Evolutionary conservation across 1,140 invertebrate genomes (phyloP), one percentile per base, ranked within the genome.

Genomic region (Drosophila neocordata): DNA sequence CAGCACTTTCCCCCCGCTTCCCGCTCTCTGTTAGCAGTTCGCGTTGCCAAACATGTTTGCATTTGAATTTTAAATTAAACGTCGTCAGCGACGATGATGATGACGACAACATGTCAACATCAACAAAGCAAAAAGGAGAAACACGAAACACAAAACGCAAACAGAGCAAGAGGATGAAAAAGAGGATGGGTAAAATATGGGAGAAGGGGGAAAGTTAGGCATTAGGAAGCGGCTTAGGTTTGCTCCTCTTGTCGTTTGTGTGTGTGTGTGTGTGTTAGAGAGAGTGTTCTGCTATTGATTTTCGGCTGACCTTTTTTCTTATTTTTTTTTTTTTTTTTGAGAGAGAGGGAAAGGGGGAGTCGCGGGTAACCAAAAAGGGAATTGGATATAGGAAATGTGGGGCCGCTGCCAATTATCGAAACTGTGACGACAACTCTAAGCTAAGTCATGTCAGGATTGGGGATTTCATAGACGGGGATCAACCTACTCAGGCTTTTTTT

Each of bases 61-160:
- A 88, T 87, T 87, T 87, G 72, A 87, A 88, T 87, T 87, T 88
- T 79, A 79, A 83, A 87, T 87, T 83, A 82, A 82, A 82, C 79
- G 74, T 69, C 65, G 66, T 48, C 37, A 66, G 57, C 70, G 62
- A 69, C 61, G 65, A 69, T 55, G 70, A 69, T 55, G 70, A 70
- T 69, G 68, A 71, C 69, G 68, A 62, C 57, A 68, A 79, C 77
- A 79, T 79, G 70, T 77, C 74, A 77, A 77, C 73, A 76, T 77
- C 69, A 68, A 77, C 44, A 77, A 18, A 2, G 15, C 31, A 76
- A 65, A 55, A 65, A 35, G 52, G 38, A 71, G 20, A 48, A 48
- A 48, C 41, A 48, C 41, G 41, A 48, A 48, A 48, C 41, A 48
- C 41, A 48, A 48, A 48, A 48, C 41, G 41, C 41, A 48, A 48